Conservation (phyloP, 2,113 vertebrate genomes). For the Paralichthys olivaceus region DNA sequence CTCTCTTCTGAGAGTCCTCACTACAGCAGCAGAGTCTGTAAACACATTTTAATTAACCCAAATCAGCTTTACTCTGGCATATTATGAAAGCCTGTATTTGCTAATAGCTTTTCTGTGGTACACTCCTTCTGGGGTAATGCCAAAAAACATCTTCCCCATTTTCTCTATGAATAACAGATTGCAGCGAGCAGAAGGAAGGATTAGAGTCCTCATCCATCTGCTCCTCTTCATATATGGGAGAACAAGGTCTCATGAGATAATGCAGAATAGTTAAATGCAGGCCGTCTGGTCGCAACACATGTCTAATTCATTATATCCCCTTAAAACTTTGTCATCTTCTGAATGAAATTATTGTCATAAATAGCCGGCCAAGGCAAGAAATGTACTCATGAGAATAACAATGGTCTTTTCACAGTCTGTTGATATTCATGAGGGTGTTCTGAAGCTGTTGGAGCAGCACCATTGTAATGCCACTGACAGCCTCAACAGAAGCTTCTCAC, state of each 20-base stretch:
- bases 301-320: not conserved
- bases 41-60: slow-evolving; percentile 53
- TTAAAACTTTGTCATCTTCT: not conserved
- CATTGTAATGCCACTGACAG: slow-evolving; percentile 18
- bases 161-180: slow-evolving; percentile 30
- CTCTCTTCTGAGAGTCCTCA: not conserved
- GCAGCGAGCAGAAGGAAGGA: slow-evolving; percentile 9
- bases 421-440: slow-evolving; percentile 1
- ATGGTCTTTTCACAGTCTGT: not conserved
- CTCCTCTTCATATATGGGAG: slow-evolving; percentile 8
- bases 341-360: slow-evolving; percentile 14
- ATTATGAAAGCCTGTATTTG: not conserved
- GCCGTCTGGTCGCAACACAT: not conserved
- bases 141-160: slow-evolving; percentile 11
- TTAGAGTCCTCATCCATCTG: slow-evolving; percentile 33
- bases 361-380: slow-evolving; percentile 1
- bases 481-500: slow-evolving; percentile 33
- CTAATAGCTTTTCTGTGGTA: not conserved
- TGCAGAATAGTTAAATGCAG: not conserved
- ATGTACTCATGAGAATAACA: slow-evolving; percentile 1
- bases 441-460: slow-evolving; percentile 22
- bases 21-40: slow-evolving; percentile 27
- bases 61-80: not conserved
- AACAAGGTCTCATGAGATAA: slow-evolving; percentile 16
- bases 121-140: not conserved